Evolutionary conservation across 2,113 vertebrate genomes (phyloP).

Genomic region (Corythoichthys intestinalis): DNA sequence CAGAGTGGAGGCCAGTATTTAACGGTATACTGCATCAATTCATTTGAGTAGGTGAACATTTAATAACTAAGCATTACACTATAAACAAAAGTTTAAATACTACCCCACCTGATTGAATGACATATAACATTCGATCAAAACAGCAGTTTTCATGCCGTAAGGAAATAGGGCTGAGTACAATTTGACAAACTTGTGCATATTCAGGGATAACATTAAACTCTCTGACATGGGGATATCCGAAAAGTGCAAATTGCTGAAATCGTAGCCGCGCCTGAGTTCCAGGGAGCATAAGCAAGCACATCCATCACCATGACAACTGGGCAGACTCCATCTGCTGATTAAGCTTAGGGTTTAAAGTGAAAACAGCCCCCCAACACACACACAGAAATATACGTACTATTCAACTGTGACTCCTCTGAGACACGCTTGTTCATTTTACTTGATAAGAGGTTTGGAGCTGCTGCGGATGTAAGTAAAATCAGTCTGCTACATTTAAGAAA

Average conservation of each 20-base stretch:
- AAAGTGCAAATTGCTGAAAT: conserved; percentile 1
- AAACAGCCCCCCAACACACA: too few species aligned
- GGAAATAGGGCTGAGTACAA: neutral
- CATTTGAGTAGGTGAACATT: too few species aligned
- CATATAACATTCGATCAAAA: too few species aligned
- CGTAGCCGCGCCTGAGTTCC: neutral
- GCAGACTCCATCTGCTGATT: neutral
- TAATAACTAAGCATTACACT: too few species aligned
- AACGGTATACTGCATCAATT: too few species aligned
- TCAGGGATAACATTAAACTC: neutral
- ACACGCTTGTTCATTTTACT: neutral
- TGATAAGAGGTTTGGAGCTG: neutral
- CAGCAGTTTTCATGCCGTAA: neutral
- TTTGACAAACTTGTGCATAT: neutral
- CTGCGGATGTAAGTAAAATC: neutral
- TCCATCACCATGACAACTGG: conserved; percentile 10
- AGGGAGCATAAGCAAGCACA: neutral
- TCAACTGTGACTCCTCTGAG: too few species aligned
- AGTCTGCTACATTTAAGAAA: neutral
- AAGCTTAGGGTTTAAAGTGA: neutral
- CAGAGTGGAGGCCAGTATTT: too few species aligned
- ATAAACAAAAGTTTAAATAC: too few species aligned
- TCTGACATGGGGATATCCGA: neutral
- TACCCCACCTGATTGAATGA: too few species aligned
- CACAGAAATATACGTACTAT: too few species aligned